Base-by-base conservation (phyloP, 2,113 vertebrate genomes). In the Aviceda subcristata region DNA sequence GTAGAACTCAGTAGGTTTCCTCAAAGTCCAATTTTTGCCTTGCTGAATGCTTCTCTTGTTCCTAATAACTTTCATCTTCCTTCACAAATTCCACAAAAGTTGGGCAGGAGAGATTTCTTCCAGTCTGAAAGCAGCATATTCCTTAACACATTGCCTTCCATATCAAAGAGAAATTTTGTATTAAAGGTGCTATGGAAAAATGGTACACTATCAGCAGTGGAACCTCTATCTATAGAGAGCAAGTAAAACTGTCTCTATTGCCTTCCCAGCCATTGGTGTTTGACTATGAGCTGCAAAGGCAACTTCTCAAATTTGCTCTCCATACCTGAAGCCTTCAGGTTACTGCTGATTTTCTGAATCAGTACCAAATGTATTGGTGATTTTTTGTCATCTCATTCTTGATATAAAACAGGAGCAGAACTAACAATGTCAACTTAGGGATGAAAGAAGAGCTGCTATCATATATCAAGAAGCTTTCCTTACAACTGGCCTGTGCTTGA, bases 51-150 rank as follows among this genome's bases (percentile, higher is more conserved):
- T 86, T 71, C 67, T 63, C 41, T 96, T 97, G 87, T 96, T 83
- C 57, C 15, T 77, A 71, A 32, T 43, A 78, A 59, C 85, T 95
- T 94, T 92, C 51, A 88, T 84, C 86, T 96, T 90, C 93, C 96
- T 94, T 91, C 94, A 94, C 55, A 95, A 96, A 96, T 97, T 96
- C 96, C 73, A 15, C 21, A 50, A 36, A 74, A 86, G 21, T n/a
- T 78, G 45, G 21, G 17, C 71, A 94, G 66, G 45, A 91, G 66
- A 81, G 51, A 62, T 94, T 91, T 81, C 39, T 93, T 90, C 15
- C 71, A 88, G 45, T 57, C n/a, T 39, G 62, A 85, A 74, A 78
- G 39, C 3, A 4, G 50, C 21, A 36, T 77, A 69, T 89, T 93
- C 60, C 41, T 93, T 94, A 93, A 89, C 53, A 53, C 32, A 18